Evolutionary conservation across 2,888 invertebrate genomes (phyloP).

Genomic region (Ernsta delagoae): DNA sequence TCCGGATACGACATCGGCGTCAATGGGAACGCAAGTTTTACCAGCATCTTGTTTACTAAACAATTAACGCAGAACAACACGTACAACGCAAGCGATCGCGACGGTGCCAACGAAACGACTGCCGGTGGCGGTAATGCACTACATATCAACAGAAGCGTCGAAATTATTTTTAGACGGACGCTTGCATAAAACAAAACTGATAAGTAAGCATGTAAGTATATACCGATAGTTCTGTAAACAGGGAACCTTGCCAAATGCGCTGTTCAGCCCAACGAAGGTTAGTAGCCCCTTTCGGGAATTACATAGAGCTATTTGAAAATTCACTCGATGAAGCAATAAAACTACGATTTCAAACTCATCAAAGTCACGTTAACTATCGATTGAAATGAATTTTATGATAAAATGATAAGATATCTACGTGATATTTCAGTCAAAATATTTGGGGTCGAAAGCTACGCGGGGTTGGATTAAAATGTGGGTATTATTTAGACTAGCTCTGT

Average conservation of each 20-base stretch:
- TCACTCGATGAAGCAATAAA: conserved; percentile 3
- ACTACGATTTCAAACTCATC: neutral
- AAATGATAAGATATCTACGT: neutral
- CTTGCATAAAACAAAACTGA: conserved; percentile 46
- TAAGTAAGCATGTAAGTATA: conserved; percentile 37
- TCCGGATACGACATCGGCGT: conserved; percentile 60
- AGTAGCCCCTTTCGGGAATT: conserved; percentile 29
- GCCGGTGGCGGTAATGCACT: conserved; percentile 44
- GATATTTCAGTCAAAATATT: conserved; percentile 1
- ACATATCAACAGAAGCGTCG: conserved; percentile 40
- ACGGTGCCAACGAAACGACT: conserved; percentile 53
- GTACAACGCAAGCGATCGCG: conserved; percentile 51
- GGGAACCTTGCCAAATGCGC: conserved; percentile 52
- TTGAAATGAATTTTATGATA: too few relatives aligned
- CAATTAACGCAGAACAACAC: conserved; percentile 28
- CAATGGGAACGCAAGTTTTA: conserved; percentile 66
- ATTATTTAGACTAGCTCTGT: conserved; percentile 7
- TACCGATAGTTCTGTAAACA: conserved; percentile 49
- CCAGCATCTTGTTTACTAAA: conserved; percentile 57
- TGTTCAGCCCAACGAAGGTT: conserved; percentile 41
- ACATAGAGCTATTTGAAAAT: neutral
- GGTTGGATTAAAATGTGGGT: conserved; percentile 19
- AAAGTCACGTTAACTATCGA: conserved; percentile 7
- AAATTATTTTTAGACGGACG: conserved; percentile 59
- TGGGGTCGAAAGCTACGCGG: neutral